These are phyloP conservation scores for Ametastegia equiseti DNA, from an alignment of 2,888 invertebrate species.

Conservation along the genomic window DNA sequence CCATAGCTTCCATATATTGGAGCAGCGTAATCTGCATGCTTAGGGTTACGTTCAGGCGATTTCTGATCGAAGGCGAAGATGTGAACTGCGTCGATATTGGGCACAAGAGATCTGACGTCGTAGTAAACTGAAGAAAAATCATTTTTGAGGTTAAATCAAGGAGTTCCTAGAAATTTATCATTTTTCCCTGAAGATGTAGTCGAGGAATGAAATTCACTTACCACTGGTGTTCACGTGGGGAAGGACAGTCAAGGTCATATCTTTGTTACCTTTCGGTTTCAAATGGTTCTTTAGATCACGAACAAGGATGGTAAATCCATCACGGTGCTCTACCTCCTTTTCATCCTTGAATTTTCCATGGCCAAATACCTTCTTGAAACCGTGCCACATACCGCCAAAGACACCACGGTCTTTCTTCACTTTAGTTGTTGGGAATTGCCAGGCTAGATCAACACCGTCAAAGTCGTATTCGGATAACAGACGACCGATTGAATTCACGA, in stretches of 20 bases:
- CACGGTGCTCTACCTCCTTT: slow-evolving; percentile 88
- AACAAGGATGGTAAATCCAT: slow-evolving; percentile 87
- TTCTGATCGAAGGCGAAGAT: slow-evolving; percentile 88
- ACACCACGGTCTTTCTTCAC: too few relatives aligned
- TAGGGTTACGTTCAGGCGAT: slow-evolving; percentile 86
- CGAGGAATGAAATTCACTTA: too few relatives aligned
- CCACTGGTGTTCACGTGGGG: slow-evolving; percentile 88
- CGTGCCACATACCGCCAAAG: slow-evolving; percentile 86
- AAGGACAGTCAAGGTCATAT: slow-evolving; percentile 80
- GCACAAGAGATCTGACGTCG: slow-evolving; percentile 86
- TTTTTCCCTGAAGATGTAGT: too few relatives aligned
- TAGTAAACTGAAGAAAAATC: slow-evolving; percentile 83
- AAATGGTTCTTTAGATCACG: slow-evolving; percentile 87
- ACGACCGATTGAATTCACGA: slow-evolving; percentile 86
- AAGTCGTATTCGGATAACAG: slow-evolving; percentile 88
- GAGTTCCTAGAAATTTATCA: too few relatives aligned
- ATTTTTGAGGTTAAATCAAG: neutral
- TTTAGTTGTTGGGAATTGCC: slow-evolving; percentile 91
- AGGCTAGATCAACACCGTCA: slow-evolving; percentile 91
- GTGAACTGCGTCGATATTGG: slow-evolving; percentile 88
- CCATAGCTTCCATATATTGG: slow-evolving; percentile 87
- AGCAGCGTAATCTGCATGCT: slow-evolving; percentile 87
- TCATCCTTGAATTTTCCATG: slow-evolving; percentile 86
- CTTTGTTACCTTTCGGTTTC: slow-evolving; percentile 81
- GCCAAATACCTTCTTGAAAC: slow-evolving; percentile 86